Conservation (phyloP, 2,113 vertebrate species). For the Rhabdomys dilectus region DNA sequence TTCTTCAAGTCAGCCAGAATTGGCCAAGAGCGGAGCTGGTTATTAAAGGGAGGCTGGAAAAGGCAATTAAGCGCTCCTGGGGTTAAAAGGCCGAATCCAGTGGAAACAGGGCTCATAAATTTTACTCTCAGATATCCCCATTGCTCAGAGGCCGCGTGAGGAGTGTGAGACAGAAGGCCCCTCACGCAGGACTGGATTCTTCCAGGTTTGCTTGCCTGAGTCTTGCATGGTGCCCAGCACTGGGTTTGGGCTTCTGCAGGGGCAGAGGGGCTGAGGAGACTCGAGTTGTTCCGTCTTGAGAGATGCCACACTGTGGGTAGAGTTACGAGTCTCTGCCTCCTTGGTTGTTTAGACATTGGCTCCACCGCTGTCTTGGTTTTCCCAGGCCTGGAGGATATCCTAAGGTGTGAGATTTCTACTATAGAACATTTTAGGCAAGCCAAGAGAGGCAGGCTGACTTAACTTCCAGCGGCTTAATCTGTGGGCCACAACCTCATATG, state of each 20-base stretch:
- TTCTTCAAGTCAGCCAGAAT: constrained; percentile 69
- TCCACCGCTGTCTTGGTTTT: background rate
- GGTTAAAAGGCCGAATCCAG: constrained; percentile 71
- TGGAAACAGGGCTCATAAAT: constrained; percentile 78
- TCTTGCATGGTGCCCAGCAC: no score
- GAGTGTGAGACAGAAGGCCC: background rate
- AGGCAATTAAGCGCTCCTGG: constrained; percentile 75
- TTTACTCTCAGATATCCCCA: constrained; percentile 58
- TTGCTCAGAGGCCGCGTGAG: background rate
- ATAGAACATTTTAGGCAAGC: background rate
- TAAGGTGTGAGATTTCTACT: background rate
- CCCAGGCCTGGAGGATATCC: background rate
- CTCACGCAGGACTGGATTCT: background rate
- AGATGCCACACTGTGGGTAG: background rate
- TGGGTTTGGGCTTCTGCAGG: background rate
- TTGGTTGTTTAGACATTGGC: background rate
- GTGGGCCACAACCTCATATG: background rate
- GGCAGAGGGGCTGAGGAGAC: accelerated
- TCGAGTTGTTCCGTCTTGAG: background rate
- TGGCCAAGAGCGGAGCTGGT: constrained; percentile 73
- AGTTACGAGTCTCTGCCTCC: background rate
- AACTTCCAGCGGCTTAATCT: background rate
- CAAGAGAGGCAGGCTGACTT: background rate
- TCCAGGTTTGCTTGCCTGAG: background rate
- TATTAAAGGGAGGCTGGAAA: constrained; percentile 78